Evolutionary conservation across 2,888 invertebrate genomes (phyloP), one percentile per base, ranked within the genome.

Genomic region (Stegophylla sp.): DNA sequence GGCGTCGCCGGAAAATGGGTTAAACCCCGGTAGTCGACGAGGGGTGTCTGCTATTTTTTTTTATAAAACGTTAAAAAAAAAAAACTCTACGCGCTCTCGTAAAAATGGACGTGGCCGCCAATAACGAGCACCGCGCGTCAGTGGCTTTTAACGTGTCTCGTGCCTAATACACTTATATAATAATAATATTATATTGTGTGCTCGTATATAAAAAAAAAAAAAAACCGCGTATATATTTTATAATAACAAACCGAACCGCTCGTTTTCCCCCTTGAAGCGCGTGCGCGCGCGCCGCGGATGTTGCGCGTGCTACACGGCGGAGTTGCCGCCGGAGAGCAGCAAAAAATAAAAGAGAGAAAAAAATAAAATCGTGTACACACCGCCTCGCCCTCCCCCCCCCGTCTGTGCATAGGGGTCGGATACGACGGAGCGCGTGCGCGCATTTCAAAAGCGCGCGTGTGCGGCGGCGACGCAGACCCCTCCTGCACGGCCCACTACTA

Each of bases 381-480:
- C 48, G 34, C 63, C 61, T 56, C 43, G 43, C 23, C n/a, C 61
- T 45, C 9, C 10, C n/a, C 43, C 41, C 5, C 9, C 4, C 34
- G 34, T n/a, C n/a, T n/a, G 34, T 34, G 4, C 34, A 34, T 34
- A 53, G 71, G 77, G 77, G 79, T 69, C 61, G 67, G 56, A 43
- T 59, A 67, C 53, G 67, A 43, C 34, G 41, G 66, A 59, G 79
- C 17, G 79, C 67, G 79, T 69, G 79, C 79, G 69, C 67, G 41
- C 63, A 20, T 71, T 79, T 79, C 79, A 71, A 79, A 79, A 79
- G 79, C 79, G 69, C 79, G 79, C 53, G 67, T 23, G 79, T n/a
- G 51, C 51, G n/a, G 51, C 51, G 51, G 51, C 51, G n/a, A 17
- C 51, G n/a, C 53, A 7, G 63, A 43, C 75, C 75, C 75, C 75